These are phyloP conservation scores for Pollenia angustigena DNA, from an alignment of 2,888 invertebrate species.

Conservation along the genomic window DNA sequence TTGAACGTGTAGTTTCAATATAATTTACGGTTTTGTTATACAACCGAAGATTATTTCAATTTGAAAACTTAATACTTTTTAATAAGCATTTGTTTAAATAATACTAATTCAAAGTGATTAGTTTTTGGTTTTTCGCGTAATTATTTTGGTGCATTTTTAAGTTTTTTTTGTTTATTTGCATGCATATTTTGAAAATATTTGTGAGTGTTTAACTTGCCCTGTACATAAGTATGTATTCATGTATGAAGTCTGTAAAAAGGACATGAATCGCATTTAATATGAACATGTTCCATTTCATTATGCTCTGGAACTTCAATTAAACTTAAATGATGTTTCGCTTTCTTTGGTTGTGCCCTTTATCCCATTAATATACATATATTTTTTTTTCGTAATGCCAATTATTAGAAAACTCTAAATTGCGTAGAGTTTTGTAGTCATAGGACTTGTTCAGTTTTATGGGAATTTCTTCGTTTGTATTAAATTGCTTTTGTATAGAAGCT, in stretches of 20 bases:
- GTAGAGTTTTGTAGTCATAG: conserved; percentile 30
- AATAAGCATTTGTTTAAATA: no score
- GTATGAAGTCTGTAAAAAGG: conserved; percentile 1
- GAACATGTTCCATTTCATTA: conserved; percentile 43
- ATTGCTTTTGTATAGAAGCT: conserved; percentile 15
- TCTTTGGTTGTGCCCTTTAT: not conserved
- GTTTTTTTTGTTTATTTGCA: no score
- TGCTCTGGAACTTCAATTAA: conserved; percentile 56
- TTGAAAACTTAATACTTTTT: no score
- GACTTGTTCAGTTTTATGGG: not conserved
- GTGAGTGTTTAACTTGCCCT: no score
- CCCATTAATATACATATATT: not conserved
- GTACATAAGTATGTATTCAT: not conserved
- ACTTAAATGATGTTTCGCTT: conserved; percentile 55
- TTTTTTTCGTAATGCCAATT: conserved; percentile 32
- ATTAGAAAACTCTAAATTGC: conserved; percentile 40
- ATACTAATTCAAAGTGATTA: no score
- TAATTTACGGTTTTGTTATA: no score
- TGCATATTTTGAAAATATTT: no score
- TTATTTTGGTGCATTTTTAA: no score
- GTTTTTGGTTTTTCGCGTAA: no score
- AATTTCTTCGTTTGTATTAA: conserved; percentile 13
- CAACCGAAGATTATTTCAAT: no score
- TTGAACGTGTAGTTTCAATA: no score
- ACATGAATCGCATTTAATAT: conserved; percentile 29